phyloP scores from a whole-genome alignment of 2,113 vertebrate species.

The Nanorana parkeri region DNA sequence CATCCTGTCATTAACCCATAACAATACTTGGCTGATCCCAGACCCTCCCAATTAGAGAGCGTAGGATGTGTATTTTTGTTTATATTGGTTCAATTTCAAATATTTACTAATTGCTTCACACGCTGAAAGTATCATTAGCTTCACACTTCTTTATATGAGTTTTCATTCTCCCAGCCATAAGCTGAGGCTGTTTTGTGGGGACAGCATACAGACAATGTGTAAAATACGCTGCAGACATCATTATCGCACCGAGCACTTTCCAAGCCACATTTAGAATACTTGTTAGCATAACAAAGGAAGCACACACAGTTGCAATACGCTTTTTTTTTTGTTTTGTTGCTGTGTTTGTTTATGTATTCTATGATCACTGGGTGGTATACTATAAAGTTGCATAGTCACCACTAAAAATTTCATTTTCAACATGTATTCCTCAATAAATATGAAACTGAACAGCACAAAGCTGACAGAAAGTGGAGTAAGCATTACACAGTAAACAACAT shows the following conservation, averaged over 20 bases:
- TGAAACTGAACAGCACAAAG: too few species aligned
- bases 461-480: too few species aligned
- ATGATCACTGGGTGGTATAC: too few species aligned
- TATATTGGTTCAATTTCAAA: slow-evolving; percentile 59
- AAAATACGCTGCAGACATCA: neutral
- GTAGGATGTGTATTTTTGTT: slow-evolving; percentile 55
- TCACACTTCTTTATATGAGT: slow-evolving; percentile 38
- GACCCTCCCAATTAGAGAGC: slow-evolving; percentile 48
- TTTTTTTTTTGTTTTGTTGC: too few species aligned
- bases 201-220: slow-evolving; percentile 6
- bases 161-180: slow-evolving; percentile 33
- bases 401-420: too few species aligned
- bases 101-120: slow-evolving; percentile 58
- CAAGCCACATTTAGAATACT: slow-evolving; percentile 23
- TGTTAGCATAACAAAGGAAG: slow-evolving; percentile 17
- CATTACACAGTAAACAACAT: too few species aligned
- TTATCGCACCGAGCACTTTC: slow-evolving; percentile 2
- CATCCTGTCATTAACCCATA: slow-evolving; percentile 52
- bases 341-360: too few species aligned
- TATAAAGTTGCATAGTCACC: too few species aligned
- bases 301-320: neutral
- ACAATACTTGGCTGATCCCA: slow-evolving; percentile 45
- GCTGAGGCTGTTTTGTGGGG: slow-evolving; percentile 19
- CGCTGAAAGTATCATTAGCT: slow-evolving; percentile 42
- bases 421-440: too few species aligned